phyloP scores from a whole-genome alignment of 2,113 vertebrate species.

The Rissa tridactyla region DNA sequence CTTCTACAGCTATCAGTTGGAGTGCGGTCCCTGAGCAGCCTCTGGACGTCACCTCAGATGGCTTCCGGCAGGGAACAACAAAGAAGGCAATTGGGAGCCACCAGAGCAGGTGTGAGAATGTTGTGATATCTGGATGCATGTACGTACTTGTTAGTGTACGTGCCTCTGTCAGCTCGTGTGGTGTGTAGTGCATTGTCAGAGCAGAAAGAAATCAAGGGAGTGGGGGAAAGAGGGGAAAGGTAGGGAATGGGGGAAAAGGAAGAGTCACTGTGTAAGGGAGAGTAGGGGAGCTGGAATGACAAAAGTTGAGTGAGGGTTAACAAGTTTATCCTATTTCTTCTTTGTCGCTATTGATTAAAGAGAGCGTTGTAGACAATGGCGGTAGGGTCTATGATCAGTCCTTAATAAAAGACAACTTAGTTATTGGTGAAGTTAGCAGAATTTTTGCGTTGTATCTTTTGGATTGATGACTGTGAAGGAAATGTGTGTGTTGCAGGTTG shows the following conservation, averaged over 20 bases:
- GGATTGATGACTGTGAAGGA: not conserved
- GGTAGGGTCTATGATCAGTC: not conserved
- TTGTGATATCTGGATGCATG: not conserved
- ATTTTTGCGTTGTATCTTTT: not conserved
- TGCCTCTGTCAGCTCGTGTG: not conserved
- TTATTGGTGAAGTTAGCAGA: not conserved
- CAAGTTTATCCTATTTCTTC: not conserved
- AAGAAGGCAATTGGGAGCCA: conserved; percentile 80
- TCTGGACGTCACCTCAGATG: conserved; percentile 91
- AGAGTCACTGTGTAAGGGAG: not conserved
- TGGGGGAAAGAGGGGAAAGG: not conserved
- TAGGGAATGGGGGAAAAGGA: not conserved
- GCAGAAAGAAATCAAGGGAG: not conserved
- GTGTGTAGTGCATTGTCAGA: not conserved
- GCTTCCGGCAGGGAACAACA: conserved; percentile 91
- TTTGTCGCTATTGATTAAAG: not conserved
- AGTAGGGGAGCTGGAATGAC: not conserved
- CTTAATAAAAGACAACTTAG: not conserved
- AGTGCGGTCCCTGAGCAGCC: conserved; percentile 84
- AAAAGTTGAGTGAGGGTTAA: not conserved
- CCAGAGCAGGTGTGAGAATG: conserved; percentile 80
- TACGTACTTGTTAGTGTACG: not conserved
- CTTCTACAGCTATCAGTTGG: conserved; percentile 90
- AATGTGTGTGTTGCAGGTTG: not conserved
- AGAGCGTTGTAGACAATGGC: not conserved